Conservation (phyloP, 2,888 invertebrate genomes). For the Euclidia mi region DNA sequence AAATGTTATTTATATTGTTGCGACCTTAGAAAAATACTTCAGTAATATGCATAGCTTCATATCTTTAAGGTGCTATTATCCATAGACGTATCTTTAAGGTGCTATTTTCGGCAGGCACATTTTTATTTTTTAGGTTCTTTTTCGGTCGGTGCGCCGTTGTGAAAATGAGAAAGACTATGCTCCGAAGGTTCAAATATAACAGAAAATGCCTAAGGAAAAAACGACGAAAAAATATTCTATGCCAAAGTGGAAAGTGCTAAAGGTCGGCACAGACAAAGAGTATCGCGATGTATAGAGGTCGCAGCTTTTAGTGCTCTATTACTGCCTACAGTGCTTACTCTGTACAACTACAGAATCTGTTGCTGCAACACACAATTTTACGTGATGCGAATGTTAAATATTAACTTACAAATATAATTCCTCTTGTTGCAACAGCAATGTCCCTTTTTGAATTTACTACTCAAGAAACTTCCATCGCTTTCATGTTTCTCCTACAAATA, state of each 20-base stretch:
- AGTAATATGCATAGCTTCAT: too few species aligned
- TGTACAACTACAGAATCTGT: not conserved
- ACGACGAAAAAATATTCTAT: slow-evolving; percentile 22
- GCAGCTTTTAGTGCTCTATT: not conserved
- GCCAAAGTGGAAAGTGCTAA: slow-evolving; percentile 21
- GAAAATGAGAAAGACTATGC: slow-evolving; percentile 44
- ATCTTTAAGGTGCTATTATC: not conserved
- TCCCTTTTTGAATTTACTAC: too few species aligned
- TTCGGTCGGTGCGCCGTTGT: slow-evolving; percentile 21
- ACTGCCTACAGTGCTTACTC: not conserved
- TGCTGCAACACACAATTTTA: not conserved
- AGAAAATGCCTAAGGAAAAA: slow-evolving; percentile 33
- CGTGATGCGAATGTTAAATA: too few species aligned
- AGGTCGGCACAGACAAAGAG: not conserved
- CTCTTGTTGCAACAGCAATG: too few species aligned
- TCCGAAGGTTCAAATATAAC: slow-evolving; percentile 35
- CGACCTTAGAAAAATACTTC: too few species aligned
- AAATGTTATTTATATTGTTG: too few species aligned
- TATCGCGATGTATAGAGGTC: slow-evolving; percentile 12
- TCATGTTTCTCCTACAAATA: slow-evolving; percentile 31
- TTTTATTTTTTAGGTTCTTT: slow-evolving; percentile 17
- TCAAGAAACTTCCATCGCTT: slow-evolving; percentile 29
- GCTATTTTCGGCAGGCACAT: not conserved
- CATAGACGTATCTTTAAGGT: not conserved
- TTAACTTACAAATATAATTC: too few species aligned